phyloP scores from a whole-genome alignment of 2,113 vertebrate genomes.

The Indicator maculatus region DNA sequence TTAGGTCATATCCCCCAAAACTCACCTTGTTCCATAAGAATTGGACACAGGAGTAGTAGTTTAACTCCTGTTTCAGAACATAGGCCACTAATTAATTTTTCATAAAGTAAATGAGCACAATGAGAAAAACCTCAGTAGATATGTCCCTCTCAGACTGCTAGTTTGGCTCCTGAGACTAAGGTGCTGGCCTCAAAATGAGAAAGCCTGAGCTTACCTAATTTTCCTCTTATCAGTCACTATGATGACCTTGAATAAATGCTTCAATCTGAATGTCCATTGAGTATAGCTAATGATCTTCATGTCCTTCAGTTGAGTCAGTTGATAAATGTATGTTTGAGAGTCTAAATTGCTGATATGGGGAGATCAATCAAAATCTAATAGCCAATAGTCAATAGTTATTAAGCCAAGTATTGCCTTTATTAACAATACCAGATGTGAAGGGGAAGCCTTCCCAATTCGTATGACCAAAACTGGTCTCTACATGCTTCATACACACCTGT shows the following conservation, averaged over 20 bases:
- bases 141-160: not conserved
- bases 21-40: not conserved
- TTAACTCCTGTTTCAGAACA: not conserved
- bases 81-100: not conserved
- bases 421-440: too few species aligned
- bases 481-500: too few species aligned
- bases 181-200: not conserved
- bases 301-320: not conserved
- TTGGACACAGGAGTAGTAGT: not conserved
- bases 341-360: not conserved
- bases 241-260: not conserved
- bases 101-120: not conserved
- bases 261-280: not conserved
- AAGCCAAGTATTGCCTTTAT: too few species aligned
- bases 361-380: too few species aligned
- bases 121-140: not conserved
- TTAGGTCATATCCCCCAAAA: not conserved
- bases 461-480: too few species aligned
- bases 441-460: too few species aligned
- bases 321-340: not conserved
- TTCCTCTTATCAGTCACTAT: not conserved
- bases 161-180: not conserved
- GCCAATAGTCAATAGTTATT: too few species aligned
- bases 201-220: not conserved
- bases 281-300: not conserved